phyloP scores from a whole-genome alignment of 2,113 vertebrate species.

The Stegostoma tigrinum region DNA sequence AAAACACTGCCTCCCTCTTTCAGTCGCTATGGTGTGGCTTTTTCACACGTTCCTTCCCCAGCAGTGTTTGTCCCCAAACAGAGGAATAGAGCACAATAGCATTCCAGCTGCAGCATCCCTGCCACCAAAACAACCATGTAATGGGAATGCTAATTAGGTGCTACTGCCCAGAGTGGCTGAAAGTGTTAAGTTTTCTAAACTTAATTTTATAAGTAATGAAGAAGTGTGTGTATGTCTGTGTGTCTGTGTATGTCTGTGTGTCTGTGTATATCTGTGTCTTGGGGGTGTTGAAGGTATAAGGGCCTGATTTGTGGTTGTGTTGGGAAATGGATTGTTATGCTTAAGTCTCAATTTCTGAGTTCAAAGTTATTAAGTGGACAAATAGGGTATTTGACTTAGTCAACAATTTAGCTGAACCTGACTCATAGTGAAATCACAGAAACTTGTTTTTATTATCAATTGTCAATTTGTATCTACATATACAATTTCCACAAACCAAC shows the following conservation, averaged over 20 bases:
- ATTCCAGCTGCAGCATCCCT: slow-evolving; percentile 66
- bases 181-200: slow-evolving; percentile 54
- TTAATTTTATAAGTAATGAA: slow-evolving; percentile 6
- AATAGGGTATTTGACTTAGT: neutral
- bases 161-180: slow-evolving; percentile 46
- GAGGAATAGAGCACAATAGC: slow-evolving; percentile 68
- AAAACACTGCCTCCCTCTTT: slow-evolving; percentile 73
- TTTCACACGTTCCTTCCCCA: slow-evolving; percentile 75
- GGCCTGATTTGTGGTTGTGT: neutral
- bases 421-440: neutral
- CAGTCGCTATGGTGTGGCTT: slow-evolving; percentile 63
- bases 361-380: neutral
- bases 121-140: slow-evolving; percentile 58
- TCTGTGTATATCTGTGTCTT: accelerated
- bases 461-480: neutral
- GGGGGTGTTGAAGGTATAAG: neutral
- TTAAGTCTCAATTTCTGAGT: neutral
- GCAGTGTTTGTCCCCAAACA: slow-evolving; percentile 86
- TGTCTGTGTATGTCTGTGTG: neutral
- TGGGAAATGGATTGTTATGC: neutral
- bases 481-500: neutral
- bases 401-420: neutral
- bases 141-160: slow-evolving; percentile 67
- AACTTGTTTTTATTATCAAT: neutral
- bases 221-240: neutral